Base-by-base conservation (phyloP, 2,888 invertebrate species). In the Campoplex capitator region DNA sequence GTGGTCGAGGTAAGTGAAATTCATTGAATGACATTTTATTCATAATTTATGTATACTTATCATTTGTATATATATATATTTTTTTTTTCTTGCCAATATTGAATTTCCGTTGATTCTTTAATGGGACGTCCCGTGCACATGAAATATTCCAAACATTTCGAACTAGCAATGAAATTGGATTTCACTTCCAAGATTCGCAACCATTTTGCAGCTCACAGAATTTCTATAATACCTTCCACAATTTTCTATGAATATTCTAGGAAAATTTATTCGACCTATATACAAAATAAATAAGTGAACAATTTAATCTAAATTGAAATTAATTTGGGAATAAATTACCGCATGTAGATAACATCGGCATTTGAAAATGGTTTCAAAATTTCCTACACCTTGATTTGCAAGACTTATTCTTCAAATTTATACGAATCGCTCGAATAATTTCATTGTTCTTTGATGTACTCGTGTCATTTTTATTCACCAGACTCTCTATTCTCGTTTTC, bases 1-100 rank as follows among this genome's bases (percentile, higher is more conserved):
- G 1, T 99, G 98, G 98, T 98, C 98, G 81, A 97, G 97, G 98
- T 98, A 94, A 95, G 95, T 93, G 32, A 42, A 45, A n/a, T 48
- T 48, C n/a, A n/a, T 58, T 58, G n/a, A 0, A n/a, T n/a, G 18
- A n/a, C 0, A 42, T 68, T 68, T 42, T 35, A n/a, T 42, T 13
- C 4, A 1, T 2, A 2, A 23, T 8, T 23, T 23, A 3, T 45
- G 67, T 18, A 23, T 23, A 23, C 23, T 23, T 23, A 23, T 23
- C 23, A 23, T 23, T 23, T 23, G 23, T 6, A 38, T 38, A 38
- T 38, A 4, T 38, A 4, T 38, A 38, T 38, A 38, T 38, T 68
- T 68, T 23, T 18, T 9, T 42, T 68, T 2, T 68, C 1, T 35
- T 9, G 8, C n/a, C 16, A 7, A n/a, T 38, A 68, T 68, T 11